Conservation (phyloP, 2,113 vertebrate genomes). For the Zeus faber region DNA sequence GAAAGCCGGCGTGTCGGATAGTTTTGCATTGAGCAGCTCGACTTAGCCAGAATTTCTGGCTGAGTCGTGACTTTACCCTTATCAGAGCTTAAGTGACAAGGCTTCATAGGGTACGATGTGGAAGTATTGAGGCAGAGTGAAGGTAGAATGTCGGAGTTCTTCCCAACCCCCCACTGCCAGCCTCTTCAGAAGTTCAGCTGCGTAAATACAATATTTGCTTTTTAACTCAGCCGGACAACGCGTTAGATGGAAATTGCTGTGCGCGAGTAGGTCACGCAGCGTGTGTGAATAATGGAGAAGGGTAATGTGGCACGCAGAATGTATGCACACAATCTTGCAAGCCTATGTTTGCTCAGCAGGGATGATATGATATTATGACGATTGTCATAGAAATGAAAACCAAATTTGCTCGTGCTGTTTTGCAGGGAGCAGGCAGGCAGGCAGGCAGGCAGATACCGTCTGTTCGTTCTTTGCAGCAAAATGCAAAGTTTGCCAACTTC, state of each 20-base stretch:
- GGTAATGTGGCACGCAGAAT: not conserved
- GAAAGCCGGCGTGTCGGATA: too few species aligned
- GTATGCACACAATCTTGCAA: not conserved
- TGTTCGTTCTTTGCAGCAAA: conserved; percentile 25
- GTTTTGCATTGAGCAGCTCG: too few species aligned
- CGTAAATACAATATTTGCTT: not conserved
- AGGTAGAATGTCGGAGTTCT: too few species aligned
- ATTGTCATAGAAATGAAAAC: conserved; percentile 18
- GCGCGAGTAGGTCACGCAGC: not conserved
- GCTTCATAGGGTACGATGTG: too few species aligned
- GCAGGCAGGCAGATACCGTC: conserved; percentile 6
- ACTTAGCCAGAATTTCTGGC: too few species aligned
- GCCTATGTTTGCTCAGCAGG: not conserved
- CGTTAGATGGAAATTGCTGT: not conserved
- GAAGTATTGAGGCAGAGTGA: too few species aligned
- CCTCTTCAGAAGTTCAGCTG: not conserved
- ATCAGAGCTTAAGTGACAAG: too few species aligned
- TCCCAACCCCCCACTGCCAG: not conserved
- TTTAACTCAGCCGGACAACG: not conserved
- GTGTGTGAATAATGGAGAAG: not conserved
- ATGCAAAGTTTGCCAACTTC: conserved; percentile 35
- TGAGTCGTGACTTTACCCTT: too few species aligned
- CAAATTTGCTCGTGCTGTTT: conserved; percentile 15
- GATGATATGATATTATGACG: not conserved
- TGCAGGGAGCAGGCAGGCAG: conserved; percentile 1